A percentile compares a stretch with the other conserved stretches of the same genome.
Evolutionary conservation across 92 coral and sea anemone species (phyloP).

Genomic region (Actinernus sp.): DNA sequence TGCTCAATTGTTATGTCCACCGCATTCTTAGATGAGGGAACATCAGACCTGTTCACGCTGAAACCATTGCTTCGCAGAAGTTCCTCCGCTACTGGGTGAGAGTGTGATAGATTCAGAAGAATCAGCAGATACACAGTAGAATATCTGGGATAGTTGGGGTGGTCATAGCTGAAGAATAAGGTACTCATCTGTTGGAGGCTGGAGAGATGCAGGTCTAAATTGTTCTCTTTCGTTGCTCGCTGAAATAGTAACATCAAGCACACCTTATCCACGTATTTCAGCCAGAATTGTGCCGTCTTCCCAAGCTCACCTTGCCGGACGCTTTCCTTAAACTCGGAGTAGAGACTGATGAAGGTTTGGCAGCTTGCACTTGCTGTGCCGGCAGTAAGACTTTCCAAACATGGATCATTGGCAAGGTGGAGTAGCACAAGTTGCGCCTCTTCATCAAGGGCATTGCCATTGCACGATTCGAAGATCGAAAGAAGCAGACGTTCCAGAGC

Average conservation of each 20-base stretch:
- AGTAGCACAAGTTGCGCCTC: constrained; percentile 14
- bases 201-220: constrained; percentile 22
- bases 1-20: no score
- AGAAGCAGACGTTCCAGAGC: constrained; percentile 19
- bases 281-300: constrained; percentile 50
- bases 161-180: constrained; percentile 23
- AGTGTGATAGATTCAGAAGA: constrained; percentile 13
- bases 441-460: constrained; percentile 8
- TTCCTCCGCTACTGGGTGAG: constrained; percentile 27
- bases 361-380: constrained; percentile 38
- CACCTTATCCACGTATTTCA: constrained; percentile 39
- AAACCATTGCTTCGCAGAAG: constrained; percentile 26
- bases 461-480: neutral
- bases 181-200: constrained; percentile 39
- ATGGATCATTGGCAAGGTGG: constrained; percentile 33
- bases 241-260: constrained; percentile 29
- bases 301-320: constrained; percentile 29
- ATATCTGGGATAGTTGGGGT: constrained; percentile 40
- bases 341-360: constrained; percentile 5
- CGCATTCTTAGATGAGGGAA: constrained; percentile 18
- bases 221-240: constrained; percentile 31
- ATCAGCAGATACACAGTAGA: constrained; percentile 10
- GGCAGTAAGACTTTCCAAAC: constrained; percentile 20
- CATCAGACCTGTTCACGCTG: constrained; percentile 25
- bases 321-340: constrained; percentile 7